phyloP scores from a whole-genome alignment of 1,140 invertebrate species.

The Drosophila mayri region DNA sequence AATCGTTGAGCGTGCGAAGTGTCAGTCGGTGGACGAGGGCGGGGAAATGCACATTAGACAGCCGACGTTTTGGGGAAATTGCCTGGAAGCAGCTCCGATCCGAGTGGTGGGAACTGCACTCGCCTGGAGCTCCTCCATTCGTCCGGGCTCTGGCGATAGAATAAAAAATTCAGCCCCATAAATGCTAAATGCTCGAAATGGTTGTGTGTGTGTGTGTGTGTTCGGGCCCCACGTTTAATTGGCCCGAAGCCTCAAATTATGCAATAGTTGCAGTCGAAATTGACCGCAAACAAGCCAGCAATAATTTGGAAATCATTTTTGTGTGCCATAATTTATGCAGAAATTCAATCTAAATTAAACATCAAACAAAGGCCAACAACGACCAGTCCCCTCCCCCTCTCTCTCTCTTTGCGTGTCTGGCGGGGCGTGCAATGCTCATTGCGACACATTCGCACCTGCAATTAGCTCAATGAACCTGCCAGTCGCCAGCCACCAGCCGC shows the following conservation, averaged over 20 bases:
- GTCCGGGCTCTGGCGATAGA: not conserved
- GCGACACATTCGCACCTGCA: constrained; percentile 77
- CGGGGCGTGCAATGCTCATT: constrained; percentile 57
- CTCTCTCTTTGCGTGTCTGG: constrained; percentile 20
- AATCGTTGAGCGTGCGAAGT: constrained; percentile 66
- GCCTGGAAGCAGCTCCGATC: constrained; percentile 28
- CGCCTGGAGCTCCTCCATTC: constrained; percentile 4
- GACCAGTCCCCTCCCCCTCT: not conserved
- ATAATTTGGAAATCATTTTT: constrained; percentile 62
- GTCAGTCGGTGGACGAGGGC: constrained; percentile 39
- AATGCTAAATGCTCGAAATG: constrained; percentile 18
- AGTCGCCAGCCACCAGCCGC: constrained; percentile 1
- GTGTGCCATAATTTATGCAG: constrained; percentile 59
- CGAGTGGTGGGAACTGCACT: constrained; percentile 7
- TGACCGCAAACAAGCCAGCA: constrained; percentile 64
- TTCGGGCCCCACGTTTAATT: constrained; percentile 21
- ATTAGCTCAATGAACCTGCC: constrained; percentile 65
- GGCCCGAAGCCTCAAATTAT: constrained; percentile 42
- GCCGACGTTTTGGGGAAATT: constrained; percentile 46
- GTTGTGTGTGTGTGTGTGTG: constrained; percentile 1
- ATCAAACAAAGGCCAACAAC: constrained; percentile 40
- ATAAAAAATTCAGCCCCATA: constrained; percentile 27
- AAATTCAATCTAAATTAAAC: constrained; percentile 76
- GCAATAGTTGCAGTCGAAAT: constrained; percentile 46
- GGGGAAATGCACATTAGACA: constrained; percentile 46